Conservation (phyloP, 2,113 vertebrate genomes). For the Ailurus styani region DNA sequence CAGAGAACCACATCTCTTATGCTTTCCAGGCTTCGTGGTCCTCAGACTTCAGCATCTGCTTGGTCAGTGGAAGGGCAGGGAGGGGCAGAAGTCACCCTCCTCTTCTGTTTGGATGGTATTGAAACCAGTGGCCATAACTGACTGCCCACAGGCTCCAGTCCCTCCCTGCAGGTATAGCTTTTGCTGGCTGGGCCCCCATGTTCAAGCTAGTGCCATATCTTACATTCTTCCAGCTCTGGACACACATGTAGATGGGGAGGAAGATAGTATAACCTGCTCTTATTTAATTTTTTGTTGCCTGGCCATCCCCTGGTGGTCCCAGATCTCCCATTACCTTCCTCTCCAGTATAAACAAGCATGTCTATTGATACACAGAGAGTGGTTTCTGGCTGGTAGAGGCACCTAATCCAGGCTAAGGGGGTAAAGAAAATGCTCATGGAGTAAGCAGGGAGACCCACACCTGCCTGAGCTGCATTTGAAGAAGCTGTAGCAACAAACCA, state of each 20-base stretch:
- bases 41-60: neutral
- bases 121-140: neutral
- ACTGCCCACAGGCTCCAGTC: neutral
- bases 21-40: neutral
- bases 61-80: too few species aligned
- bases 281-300: neutral
- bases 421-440: neutral
- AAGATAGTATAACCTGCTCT: fast-evolving
- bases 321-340: neutral
- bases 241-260: fast-evolving
- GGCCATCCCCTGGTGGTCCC: neutral
- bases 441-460: neutral
- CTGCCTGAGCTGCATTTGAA: neutral
- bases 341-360: too few species aligned
- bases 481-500: neutral
- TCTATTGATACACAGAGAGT: neutral
- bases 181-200: too few species aligned
- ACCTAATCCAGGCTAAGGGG: neutral
- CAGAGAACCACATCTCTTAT: neutral
- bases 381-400: neutral
- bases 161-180: neutral
- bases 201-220: neutral
- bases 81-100: too few species aligned
- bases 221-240: neutral
- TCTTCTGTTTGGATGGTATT: neutral